Evolutionary conservation across 1,140 invertebrate genomes (phyloP), one percentile per base, ranked within the genome.

Genomic region (Aphaenogaster floridana): DNA sequence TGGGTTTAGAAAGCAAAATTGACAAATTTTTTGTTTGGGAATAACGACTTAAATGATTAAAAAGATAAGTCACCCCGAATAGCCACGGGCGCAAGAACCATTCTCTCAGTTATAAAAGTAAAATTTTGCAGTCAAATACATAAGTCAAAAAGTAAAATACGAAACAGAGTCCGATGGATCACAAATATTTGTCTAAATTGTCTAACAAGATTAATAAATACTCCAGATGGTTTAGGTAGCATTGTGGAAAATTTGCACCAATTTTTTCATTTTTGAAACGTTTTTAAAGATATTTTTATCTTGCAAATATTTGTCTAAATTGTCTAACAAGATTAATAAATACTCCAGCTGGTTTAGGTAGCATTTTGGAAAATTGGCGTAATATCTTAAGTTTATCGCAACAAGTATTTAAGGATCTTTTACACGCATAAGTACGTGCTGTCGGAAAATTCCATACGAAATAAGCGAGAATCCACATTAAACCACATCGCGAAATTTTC

Each of bases 401-500:
- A 2, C 17, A n/a, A 45, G 13, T 54, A 21, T 17, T 74, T 2
- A 7, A 54, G 50, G 17, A 34, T 61, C 21, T 28, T 4, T 61
- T 57, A 77, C 11, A 77, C 34, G 17, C 36, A 36, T 17, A 21
- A 77, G 42, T 57, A 15, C 15, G 8, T 45, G 21, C 42, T 36
- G 9, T 48, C 28, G 45, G 3, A 36, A 66, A 66, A 52, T 50
- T 66, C 6, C 8, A 21, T 79, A 3, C 61, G 17, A 42, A 79
- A 79, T 36, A 79, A 66, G 17, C 45, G n/a, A 66, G 7, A 66
- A 39, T 8, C 0, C 11, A 36, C 34, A 79, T 66, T 45, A 66
- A 48, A 64, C 42, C 28, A 8, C 28, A 64, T 77, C 59, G 17
- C 1, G 34, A 79, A 79, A 76, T 76, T 76, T 79, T 79, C 28